phyloP scores from a whole-genome alignment of 2,113 vertebrate genomes.

The Papio anubis region DNA sequence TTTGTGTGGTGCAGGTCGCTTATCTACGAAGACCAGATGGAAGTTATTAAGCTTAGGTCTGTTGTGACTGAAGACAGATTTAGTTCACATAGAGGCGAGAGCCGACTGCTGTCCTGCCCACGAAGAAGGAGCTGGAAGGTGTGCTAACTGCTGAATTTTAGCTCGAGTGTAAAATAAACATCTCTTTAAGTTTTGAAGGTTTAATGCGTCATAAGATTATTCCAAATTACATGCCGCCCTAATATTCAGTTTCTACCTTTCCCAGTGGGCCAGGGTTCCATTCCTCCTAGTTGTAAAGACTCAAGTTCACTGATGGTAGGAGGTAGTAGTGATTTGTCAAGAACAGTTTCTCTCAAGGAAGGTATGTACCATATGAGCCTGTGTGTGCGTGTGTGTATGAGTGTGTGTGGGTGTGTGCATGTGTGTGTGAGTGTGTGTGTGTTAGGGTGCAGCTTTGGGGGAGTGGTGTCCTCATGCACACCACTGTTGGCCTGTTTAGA shows the following conservation, averaged over 20 bases:
- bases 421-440: not conserved
- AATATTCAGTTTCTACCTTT: conserved; percentile 5
- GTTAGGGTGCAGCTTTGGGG: not conserved
- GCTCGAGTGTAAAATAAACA: conserved; percentile 58
- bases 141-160: conserved; percentile 52
- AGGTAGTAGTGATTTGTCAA: not conserved
- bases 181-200: conserved; percentile 59
- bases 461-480: no score
- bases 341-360: not conserved
- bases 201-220: conserved; percentile 58
- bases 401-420: no score
- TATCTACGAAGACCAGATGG: not conserved
- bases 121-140: not conserved
- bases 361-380: no score
- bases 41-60: not conserved
- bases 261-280: not conserved
- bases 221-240: conserved; percentile 22
- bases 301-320: not conserved
- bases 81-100: conserved; percentile 17
- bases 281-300: not conserved
- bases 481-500: no score
- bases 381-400: not conserved
- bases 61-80: conserved; percentile 50
- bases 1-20: not conserved
- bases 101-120: not conserved